Percentiles rank a stretch among this genome's conserved stretches.
These are phyloP conservation scores for Danaus chrysippus DNA, from an alignment of 2,888 invertebrate species.

Conservation along the genomic window DNA sequence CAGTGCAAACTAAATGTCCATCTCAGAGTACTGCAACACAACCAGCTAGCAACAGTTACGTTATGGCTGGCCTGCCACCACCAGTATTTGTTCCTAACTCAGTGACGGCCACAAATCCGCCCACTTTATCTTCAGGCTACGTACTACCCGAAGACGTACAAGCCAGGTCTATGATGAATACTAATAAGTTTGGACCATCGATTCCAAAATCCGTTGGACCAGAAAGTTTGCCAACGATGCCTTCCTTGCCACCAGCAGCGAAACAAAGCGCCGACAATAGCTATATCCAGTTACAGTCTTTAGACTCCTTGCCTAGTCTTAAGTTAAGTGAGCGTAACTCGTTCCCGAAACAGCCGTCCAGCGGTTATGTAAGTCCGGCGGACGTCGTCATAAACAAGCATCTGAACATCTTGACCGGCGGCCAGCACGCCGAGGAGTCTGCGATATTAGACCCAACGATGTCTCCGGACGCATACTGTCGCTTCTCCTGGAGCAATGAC, in stretches of 20 bases:
- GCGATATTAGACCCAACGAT: constrained; percentile 69
- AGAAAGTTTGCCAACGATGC: constrained; percentile 70
- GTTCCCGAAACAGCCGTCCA: constrained; percentile 57
- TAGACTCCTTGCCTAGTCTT: constrained; percentile 65
- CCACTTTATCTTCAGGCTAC: constrained; percentile 60
- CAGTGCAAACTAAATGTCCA: constrained; percentile 36
- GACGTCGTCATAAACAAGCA: constrained; percentile 71
- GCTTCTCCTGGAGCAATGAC: constrained; percentile 74
- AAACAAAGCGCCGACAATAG: constrained; percentile 61
- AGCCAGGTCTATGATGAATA: constrained; percentile 54
- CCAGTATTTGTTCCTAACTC: constrained; percentile 63
- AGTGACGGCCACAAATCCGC: constrained; percentile 41
- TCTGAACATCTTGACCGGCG: constrained; percentile 59
- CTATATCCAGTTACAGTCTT: constrained; percentile 68
- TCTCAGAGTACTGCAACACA: constrained; percentile 40
- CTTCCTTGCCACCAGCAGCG: constrained; percentile 61
- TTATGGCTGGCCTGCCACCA: constrained; percentile 65
- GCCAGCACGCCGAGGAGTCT: constrained; percentile 60
- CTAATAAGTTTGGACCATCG: constrained; percentile 56
- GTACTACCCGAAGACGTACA: constrained; percentile 63
- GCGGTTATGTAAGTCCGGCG: constrained; percentile 65
- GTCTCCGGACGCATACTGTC: constrained; percentile 74
- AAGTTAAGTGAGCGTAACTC: constrained; percentile 53
- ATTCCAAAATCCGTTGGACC: constrained; percentile 58
- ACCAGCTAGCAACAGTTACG: constrained; percentile 65